These are phyloP conservation scores for Syndactyla subalaris DNA, from an alignment of 2,797 vertebrate species.

Conservation along the genomic window DNA sequence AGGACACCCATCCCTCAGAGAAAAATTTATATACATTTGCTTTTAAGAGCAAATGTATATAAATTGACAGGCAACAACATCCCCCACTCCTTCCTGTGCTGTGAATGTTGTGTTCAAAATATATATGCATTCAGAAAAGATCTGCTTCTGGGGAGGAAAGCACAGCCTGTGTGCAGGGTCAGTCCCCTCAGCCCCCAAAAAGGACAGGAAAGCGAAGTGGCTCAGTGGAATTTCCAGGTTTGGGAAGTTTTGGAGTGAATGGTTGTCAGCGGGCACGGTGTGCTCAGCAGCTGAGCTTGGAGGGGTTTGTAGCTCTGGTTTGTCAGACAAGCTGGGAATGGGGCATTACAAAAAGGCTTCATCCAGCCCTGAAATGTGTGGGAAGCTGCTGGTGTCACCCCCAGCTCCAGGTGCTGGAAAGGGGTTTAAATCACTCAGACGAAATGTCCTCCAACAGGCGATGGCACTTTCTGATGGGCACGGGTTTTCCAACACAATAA, in stretches of 20 bases:
- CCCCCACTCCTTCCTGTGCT: not conserved
- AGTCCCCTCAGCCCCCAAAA: not conserved
- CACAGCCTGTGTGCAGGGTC: too few species aligned
- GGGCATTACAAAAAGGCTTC: not conserved
- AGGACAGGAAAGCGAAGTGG: not conserved
- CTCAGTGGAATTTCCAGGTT: not conserved
- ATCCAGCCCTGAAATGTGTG: not conserved
- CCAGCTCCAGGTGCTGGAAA: not conserved
- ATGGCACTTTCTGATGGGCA: not conserved
- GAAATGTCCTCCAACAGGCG: not conserved
- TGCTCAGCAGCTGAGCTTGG: accelerated
- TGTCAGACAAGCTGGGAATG: not conserved
- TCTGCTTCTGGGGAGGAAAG: not conserved
- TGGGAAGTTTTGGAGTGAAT: not conserved
- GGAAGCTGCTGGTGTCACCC: not conserved
- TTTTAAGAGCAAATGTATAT: not conserved
- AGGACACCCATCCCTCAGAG: not conserved
- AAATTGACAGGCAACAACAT: not conserved
- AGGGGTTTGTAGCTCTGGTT: not conserved
- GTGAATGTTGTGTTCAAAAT: not conserved
- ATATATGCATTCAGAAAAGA: not conserved
- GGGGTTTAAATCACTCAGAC: not conserved
- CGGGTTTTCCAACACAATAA: not conserved
- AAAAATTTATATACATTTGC: not conserved
- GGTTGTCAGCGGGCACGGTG: accelerated